Evolutionary conservation across 2,113 vertebrate species (phyloP).

Genomic region (Carassius auratus): DNA sequence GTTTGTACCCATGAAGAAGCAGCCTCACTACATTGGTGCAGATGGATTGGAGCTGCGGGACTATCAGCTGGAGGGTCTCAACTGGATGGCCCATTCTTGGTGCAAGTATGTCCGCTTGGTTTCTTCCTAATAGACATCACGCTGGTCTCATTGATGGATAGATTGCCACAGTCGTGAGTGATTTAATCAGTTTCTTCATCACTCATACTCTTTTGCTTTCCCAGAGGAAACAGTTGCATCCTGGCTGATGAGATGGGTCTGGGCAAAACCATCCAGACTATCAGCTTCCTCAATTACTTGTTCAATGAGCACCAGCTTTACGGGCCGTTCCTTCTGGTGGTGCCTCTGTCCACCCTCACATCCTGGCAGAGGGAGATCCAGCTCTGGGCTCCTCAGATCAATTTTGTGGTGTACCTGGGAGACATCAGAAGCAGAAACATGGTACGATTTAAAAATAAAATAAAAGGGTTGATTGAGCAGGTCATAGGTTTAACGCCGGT

Average conservation of each 20-base stretch:
- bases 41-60: constrained; percentile 93
- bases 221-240: constrained; percentile 95
- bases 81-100: constrained; percentile 99
- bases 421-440: constrained; percentile 96
- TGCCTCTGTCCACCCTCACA: constrained; percentile 95
- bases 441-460: constrained; percentile 73
- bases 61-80: constrained; percentile 95
- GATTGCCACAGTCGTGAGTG: background rate
- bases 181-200: background rate
- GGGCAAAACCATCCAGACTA: constrained; percentile 98
- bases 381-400: constrained; percentile 94
- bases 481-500: background rate
- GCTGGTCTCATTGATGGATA: background rate
- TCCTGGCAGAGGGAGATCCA: constrained; percentile 98
- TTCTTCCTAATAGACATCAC: background rate
- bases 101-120: constrained; percentile 87
- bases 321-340: constrained; percentile 93
- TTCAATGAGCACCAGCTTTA: constrained; percentile 94
- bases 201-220: constrained; percentile 22
- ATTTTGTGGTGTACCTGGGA: constrained; percentile 94
- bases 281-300: constrained; percentile 93
- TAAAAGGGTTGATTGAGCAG: no score
- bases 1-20: constrained; percentile 94
- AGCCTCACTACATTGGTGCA: constrained; percentile 89
- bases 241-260: constrained; percentile 98